Evolutionary conservation across 2,888 invertebrate genomes (phyloP), one percentile per base, ranked within the genome.

Genomic region (Ernsta delagoae): DNA sequence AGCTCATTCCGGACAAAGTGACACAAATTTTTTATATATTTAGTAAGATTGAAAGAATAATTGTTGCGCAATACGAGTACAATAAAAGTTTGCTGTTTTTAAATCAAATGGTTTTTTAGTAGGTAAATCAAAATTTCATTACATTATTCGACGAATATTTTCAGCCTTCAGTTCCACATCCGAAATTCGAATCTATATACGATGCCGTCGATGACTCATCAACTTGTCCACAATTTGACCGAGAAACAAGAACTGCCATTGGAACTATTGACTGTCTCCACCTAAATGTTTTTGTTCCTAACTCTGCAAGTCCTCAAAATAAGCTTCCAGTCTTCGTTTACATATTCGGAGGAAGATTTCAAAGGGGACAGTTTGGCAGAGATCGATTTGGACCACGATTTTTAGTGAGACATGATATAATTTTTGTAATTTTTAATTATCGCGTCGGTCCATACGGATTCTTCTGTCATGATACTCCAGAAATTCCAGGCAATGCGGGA

Each of bases 241-340:
- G 71, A 43, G 69, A 82, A 79, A 24, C 59, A 4, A 60, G 72
- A 1, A 66, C 85, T 8, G 70, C 76, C 79, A 36, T 86, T 79
- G 80, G 94, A 79, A 48, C 82, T 31, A 84, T 93, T 66, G 93
- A 94, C 74, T 96, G 96, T 72, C 88, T 96, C 0, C 94, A 93
- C 70, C 75, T 96, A 5, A 96, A 95, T 78, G 92, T 95, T 0
- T 96, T 94, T 76, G 94, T 94, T 4, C 95, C 95, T 0, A 74
- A 78, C 3, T 68, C 50, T 3, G 75, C 77, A 11, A 76, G 61
- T 3, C 50, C 71, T 2, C 71, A 65, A 24, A 71, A 79, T 11
- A 74, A 67, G 3, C 65, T 83, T 0, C 86, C 90, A 16, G 81
- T 90, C 1, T 73, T 88, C 7, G 84, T 90, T 1, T 89, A 84